Base-by-base conservation (phyloP, 2,888 invertebrate genomes). In the Aspidiotus rigidus region DNA sequence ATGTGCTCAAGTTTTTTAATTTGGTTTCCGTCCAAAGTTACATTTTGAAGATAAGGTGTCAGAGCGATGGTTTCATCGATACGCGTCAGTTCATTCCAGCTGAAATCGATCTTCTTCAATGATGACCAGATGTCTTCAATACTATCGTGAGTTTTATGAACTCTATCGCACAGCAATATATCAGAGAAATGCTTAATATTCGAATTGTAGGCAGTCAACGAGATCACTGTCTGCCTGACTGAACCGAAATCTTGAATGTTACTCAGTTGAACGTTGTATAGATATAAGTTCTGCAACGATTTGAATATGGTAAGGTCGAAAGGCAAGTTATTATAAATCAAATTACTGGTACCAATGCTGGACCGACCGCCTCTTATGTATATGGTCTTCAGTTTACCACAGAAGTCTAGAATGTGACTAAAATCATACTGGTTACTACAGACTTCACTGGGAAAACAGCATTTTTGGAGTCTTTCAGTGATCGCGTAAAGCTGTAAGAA, bases 351-450 rank as follows among this genome's bases (percentile, higher is more conserved):
- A 8, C 88, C 88, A 60, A 91, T 85, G 55, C 84, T 83, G 70
- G 84, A 82, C 40, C 81, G 80, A 74, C 83, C 85, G 2, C 91
- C 90, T 75, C 81, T 79, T 69, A 93, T 84, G 73, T 82, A 82
- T 11, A 93, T 78, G 28, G 83, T 81, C 17, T 83, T 83, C 40
- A 95, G 79, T 76, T 90, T 87, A 0, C 86, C 86, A 77, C 88
- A 89, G 76, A 93, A 90, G 78, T 96, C 96, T 67, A 96, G 78
- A 1, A 95, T 86, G 75, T 95, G 93, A 72, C 93, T 92, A 74
- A 96, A 89, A 79, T 96, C 94, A 75, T 86, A 89, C 78, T 86
- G 85, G 74, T 86, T 87, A 74, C 92, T 90, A 39, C 83, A 83
- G 72, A 87, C 86, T 76, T 91, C 91, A 71, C 85, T 82, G 2